Conservation (phyloP, 2,888 invertebrate species). For the Cybosia mesomella region DNA sequence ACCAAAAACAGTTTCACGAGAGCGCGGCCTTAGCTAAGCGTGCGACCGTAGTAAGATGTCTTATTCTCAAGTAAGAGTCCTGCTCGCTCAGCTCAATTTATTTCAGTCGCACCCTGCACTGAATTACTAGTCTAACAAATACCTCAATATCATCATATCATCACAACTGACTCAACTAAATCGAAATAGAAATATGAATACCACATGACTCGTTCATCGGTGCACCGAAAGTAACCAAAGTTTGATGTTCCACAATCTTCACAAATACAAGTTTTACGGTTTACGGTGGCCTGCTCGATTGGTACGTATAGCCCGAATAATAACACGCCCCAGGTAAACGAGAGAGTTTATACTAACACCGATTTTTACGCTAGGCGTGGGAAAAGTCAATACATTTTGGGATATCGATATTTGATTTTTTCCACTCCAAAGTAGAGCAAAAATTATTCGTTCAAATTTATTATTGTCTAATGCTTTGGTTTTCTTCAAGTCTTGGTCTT, state of each 20-base stretch:
- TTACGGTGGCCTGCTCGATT: slow-evolving; percentile 27
- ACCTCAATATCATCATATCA: too few relatives aligned
- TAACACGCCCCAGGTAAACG: slow-evolving; percentile 73
- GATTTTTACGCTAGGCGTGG: slow-evolving; percentile 60
- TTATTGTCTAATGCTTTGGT: background rate
- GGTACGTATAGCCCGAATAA: slow-evolving; percentile 65
- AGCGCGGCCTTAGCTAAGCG: too few relatives aligned
- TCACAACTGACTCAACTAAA: slow-evolving; percentile 35
- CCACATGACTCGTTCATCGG: slow-evolving; percentile 37
- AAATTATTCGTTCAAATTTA: background rate
- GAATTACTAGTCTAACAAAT: too few relatives aligned
- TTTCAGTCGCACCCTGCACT: too few relatives aligned
- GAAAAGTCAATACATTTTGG: slow-evolving; percentile 13
- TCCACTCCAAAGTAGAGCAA: background rate
- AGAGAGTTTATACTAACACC: slow-evolving; percentile 70
- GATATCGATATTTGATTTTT: slow-evolving; percentile 12
- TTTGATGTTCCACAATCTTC: slow-evolving; percentile 24
- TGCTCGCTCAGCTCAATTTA: too few relatives aligned
- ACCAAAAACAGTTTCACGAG: too few relatives aligned
- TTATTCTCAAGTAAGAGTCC: too few relatives aligned
- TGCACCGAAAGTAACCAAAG: slow-evolving; percentile 24
- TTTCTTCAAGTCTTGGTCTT: too few relatives aligned
- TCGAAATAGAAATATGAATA: slow-evolving; percentile 49
- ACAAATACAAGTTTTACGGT: slow-evolving; percentile 30
- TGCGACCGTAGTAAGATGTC: too few relatives aligned